These are phyloP conservation scores for Cloeon dipterum DNA, from an alignment of 2,888 invertebrate genomes.

Conservation along the genomic window DNA sequence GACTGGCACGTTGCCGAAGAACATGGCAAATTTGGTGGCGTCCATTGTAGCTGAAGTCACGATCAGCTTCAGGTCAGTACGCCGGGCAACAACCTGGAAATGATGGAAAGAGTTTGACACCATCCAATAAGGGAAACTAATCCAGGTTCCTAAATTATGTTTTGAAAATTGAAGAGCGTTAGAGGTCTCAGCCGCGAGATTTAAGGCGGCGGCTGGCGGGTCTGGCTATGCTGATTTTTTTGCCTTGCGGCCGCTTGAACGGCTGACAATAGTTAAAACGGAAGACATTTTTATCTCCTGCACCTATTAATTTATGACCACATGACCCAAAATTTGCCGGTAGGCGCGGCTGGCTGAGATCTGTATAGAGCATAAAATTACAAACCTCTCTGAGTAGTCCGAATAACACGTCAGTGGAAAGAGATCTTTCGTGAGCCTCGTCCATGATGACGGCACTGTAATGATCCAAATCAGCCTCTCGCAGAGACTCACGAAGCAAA, in stretches of 20 bases:
- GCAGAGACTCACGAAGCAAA: constrained; percentile 76
- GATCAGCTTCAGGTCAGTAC: constrained; percentile 82
- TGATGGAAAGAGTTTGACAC: too few relatives aligned
- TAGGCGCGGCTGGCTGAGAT: too few relatives aligned
- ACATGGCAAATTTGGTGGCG: constrained; percentile 85
- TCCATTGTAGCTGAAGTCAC: constrained; percentile 99
- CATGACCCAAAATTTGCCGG: too few relatives aligned
- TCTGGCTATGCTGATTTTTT: too few relatives aligned
- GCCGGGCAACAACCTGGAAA: constrained; percentile 78
- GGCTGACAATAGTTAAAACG: too few relatives aligned
- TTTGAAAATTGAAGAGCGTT: too few relatives aligned
- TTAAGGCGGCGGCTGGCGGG: too few relatives aligned
- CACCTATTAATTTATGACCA: too few relatives aligned
- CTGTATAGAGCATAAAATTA: constrained; percentile 1
- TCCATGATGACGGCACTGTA: constrained; percentile 99
- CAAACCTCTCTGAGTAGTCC: constrained; percentile 67
- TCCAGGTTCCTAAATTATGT: background rate
- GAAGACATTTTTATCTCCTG: too few relatives aligned
- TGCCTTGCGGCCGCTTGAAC: too few relatives aligned
- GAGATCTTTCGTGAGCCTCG: constrained; percentile 94
- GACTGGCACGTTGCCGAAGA: constrained; percentile 97
- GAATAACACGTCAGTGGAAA: constrained; percentile 96
- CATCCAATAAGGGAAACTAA: background rate
- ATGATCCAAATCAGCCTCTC: constrained; percentile 89
- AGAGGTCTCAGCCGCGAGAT: too few relatives aligned